These are phyloP conservation scores for Conopomorpha cramerella DNA, from an alignment of 1,140 invertebrate genomes.

Conservation along the genomic window DNA sequence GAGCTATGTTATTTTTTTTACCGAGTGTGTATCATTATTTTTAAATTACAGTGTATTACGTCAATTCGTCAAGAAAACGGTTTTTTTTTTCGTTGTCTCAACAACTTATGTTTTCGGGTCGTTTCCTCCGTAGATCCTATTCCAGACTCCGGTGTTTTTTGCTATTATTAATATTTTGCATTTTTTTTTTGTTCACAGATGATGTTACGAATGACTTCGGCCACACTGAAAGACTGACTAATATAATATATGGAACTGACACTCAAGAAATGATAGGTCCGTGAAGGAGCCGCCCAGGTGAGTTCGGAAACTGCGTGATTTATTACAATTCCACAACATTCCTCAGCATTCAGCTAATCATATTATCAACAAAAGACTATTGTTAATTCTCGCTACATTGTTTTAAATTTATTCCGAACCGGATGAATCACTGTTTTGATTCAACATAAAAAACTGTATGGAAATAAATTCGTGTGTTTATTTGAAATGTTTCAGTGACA, in stretches of 20 bases:
- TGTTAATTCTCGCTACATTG: slow-evolving; percentile 44
- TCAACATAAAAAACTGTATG: slow-evolving; percentile 47
- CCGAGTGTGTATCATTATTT: slow-evolving; percentile 27
- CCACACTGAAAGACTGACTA: slow-evolving; percentile 42
- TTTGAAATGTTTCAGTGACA: slow-evolving; percentile 13
- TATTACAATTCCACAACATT: slow-evolving; percentile 42
- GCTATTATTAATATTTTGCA: too few species aligned
- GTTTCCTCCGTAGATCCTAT: too few species aligned
- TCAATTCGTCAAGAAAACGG: slow-evolving; percentile 37
- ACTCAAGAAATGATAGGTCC: slow-evolving; percentile 23
- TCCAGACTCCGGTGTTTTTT: too few species aligned
- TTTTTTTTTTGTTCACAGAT: slow-evolving; percentile 33
- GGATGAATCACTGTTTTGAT: slow-evolving; percentile 58
- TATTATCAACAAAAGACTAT: slow-evolving; percentile 52
- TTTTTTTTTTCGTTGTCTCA: slow-evolving; percentile 19
- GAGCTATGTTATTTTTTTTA: slow-evolving; percentile 16
- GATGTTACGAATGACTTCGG: slow-evolving; percentile 19
- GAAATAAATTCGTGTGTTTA: slow-evolving; percentile 50
- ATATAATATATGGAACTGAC: slow-evolving; percentile 22
- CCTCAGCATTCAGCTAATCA: slow-evolving; percentile 55
- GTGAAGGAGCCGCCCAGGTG: slow-evolving; percentile 25
- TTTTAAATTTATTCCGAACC: slow-evolving; percentile 49
- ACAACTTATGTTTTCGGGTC: too few species aligned
- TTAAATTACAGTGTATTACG: slow-evolving; percentile 48
- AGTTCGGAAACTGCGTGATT: too few species aligned